These are phyloP conservation scores for Eidolon helvum DNA, from an alignment of 2,113 vertebrate genomes.

Conservation along the genomic window DNA sequence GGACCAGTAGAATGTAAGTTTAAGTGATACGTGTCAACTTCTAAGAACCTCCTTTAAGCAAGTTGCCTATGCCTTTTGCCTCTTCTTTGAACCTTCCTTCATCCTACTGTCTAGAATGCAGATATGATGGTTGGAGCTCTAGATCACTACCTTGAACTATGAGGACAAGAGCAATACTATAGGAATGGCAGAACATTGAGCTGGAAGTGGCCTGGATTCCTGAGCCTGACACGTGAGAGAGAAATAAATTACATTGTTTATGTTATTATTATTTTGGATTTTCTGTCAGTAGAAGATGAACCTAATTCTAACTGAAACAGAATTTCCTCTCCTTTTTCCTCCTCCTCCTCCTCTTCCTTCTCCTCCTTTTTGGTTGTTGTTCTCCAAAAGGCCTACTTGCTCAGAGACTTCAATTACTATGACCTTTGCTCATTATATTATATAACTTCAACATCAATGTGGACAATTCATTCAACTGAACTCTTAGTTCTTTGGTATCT, in stretches of 20 bases:
- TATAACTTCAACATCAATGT: neutral
- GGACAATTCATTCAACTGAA: neutral
- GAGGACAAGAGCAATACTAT: neutral
- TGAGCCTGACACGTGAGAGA: neutral
- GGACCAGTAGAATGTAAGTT: neutral
- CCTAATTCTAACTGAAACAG: neutral
- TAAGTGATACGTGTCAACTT: constrained; percentile 1
- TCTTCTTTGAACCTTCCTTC: neutral
- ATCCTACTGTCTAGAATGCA: neutral
- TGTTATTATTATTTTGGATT: neutral
- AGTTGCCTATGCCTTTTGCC: neutral
- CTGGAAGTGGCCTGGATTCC: neutral
- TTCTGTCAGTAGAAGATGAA: neutral
- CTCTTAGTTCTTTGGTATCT: neutral
- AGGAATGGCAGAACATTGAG: neutral
- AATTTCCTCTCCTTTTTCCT: neutral
- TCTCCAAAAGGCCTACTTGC: neutral
- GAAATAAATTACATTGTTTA: constrained; percentile 6
- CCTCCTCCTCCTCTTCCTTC: neutral
- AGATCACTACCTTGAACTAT: neutral
- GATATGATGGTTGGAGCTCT: neutral
- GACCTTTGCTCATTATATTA: neutral
- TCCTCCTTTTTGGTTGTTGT: neutral
- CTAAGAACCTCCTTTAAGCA: neutral
- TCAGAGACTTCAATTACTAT: neutral